Conservation (phyloP, 2,113 vertebrate genomes). For the Scortum barcoo region DNA sequence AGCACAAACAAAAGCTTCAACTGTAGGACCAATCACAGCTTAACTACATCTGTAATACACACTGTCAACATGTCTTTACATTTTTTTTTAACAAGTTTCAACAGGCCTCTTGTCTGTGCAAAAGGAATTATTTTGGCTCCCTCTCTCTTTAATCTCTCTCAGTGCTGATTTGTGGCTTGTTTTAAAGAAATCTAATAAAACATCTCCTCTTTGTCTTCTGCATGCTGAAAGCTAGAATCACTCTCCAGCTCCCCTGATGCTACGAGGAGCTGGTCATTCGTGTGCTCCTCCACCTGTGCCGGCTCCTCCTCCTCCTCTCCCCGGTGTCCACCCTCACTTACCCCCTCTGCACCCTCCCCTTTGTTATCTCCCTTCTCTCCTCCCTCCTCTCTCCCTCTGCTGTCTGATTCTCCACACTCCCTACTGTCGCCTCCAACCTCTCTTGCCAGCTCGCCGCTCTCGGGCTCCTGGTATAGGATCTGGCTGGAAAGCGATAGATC, state of each 20-base stretch:
- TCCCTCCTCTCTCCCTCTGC: background rate
- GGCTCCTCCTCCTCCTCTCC: conserved; percentile 32
- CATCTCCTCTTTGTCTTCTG: conserved; percentile 42
- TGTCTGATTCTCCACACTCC: background rate
- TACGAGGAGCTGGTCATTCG: conserved; percentile 14
- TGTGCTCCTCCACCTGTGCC: conserved; percentile 48
- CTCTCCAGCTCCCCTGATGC: conserved; percentile 65
- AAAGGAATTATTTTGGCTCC: conserved; percentile 47
- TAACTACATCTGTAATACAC: background rate
- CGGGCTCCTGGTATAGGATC: background rate
- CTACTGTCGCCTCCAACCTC: background rate
- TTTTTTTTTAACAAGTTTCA: conserved; percentile 19
- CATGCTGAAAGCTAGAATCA: conserved; percentile 71
- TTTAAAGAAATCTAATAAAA: conserved; percentile 64
- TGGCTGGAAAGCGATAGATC: conserved; percentile 1
- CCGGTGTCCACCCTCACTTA: background rate
- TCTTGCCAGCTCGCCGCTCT: conserved; percentile 16
- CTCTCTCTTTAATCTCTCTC: background rate
- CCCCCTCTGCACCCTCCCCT: background rate
- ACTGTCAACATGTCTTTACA: conserved; percentile 1
- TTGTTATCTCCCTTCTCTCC: background rate
- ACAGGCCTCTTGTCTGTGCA: conserved; percentile 17
- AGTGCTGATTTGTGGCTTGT: conserved; percentile 37
- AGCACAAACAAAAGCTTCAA: conserved; percentile 1
- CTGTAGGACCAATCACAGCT: background rate